These are phyloP conservation scores for Tachysurus fulvidraco DNA, from an alignment of 2,113 vertebrate genomes.

Conservation along the genomic window DNA sequence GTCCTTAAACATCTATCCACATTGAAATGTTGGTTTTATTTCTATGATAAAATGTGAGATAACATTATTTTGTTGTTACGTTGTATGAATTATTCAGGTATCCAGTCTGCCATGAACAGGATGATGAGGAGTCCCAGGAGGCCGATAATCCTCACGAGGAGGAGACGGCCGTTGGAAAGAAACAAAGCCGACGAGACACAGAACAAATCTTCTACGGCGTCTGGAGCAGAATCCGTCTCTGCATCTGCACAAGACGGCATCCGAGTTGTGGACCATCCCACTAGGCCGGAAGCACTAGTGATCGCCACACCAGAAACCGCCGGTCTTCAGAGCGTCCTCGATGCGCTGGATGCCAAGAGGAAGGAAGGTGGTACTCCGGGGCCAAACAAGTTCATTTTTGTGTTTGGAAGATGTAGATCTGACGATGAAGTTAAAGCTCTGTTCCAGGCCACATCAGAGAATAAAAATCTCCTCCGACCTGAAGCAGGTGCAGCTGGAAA, in stretches of 20 bases:
- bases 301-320: slow-evolving; percentile 82
- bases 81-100: slow-evolving; percentile 28
- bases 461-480: neutral
- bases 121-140: slow-evolving; percentile 91
- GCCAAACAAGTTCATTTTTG: slow-evolving; percentile 91
- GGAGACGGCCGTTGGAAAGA: slow-evolving; percentile 79
- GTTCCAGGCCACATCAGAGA: slow-evolving; percentile 20
- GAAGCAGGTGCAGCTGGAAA: slow-evolving; percentile 15
- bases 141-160: slow-evolving; percentile 92
- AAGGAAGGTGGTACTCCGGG: slow-evolving; percentile 84
- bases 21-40: neutral
- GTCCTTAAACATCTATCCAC: too few relatives aligned
- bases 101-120: slow-evolving; percentile 64
- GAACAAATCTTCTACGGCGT: slow-evolving; percentile 46
- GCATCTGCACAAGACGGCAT: slow-evolving; percentile 64
- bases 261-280: slow-evolving; percentile 85
- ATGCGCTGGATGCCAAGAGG: slow-evolving; percentile 83
- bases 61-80: neutral
- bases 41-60: neutral
- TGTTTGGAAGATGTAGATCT: slow-evolving; percentile 69
- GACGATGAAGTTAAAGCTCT: slow-evolving; percentile 33
- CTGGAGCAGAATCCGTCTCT: slow-evolving; percentile 68
- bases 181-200: slow-evolving; percentile 53
- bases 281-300: slow-evolving; percentile 84
- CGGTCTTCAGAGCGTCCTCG: slow-evolving; percentile 86